phyloP scores from a whole-genome alignment of 2,888 invertebrate genomes.

The Selenia dentaria region DNA sequence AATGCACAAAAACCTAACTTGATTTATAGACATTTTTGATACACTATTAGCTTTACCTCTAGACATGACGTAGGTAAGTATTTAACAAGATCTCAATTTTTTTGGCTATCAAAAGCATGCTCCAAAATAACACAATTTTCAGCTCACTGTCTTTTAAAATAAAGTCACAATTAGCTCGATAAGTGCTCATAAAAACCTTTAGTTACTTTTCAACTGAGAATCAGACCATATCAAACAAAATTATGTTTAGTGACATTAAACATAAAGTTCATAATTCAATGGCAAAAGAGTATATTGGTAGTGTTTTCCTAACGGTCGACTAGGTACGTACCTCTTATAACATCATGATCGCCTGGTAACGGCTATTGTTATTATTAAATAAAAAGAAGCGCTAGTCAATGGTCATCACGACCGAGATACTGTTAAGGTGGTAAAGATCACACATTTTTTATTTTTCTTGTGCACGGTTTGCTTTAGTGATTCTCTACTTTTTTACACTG shows the following conservation, averaged over 20 bases:
- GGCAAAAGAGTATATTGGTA: conserved; percentile 3
- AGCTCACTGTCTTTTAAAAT: background rate
- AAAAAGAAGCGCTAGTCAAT: conserved; percentile 40
- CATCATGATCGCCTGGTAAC: conserved; percentile 65
- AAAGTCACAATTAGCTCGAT: conserved; percentile 1
- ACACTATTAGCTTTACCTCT: conserved; percentile 19
- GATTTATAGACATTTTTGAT: conserved; percentile 10
- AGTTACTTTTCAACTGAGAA: background rate
- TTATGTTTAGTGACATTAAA: background rate
- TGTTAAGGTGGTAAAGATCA: conserved; percentile 37
- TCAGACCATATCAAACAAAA: background rate
- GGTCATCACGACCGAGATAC: conserved; percentile 36
- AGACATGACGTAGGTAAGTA: conserved; percentile 7
- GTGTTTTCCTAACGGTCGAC: conserved; percentile 59
- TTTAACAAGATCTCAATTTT: conserved; percentile 14
- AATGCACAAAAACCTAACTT: conserved; percentile 9
- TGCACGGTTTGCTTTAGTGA: conserved; percentile 1
- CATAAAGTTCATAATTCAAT: conserved; percentile 2
- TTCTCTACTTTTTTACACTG: conserved; percentile 1
- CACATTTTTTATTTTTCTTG: conserved; percentile 29
- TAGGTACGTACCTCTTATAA: conserved; percentile 48
- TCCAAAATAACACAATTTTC: conserved; percentile 13
- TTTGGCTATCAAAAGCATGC: conserved; percentile 12
- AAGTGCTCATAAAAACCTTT: background rate
- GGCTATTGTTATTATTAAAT: conserved; percentile 51